Percentiles rank a stretch among this genome's conserved stretches.
Evolutionary conservation across 2,888 invertebrate species (phyloP).

Genomic region (Athalia cordata): DNA sequence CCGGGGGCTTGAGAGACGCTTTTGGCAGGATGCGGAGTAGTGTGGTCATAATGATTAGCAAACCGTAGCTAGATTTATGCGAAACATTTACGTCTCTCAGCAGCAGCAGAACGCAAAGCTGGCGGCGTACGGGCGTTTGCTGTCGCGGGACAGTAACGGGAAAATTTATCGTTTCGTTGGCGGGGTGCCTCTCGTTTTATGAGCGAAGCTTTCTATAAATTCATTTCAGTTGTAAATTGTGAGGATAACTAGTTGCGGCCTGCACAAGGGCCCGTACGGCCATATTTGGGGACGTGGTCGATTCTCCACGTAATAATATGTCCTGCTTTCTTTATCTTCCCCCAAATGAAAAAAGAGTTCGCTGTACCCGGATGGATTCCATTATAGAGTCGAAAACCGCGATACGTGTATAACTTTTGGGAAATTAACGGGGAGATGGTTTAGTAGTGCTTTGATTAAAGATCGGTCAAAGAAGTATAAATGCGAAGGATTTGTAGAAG

Average conservation of each 20-base stretch:
- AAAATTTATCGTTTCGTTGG: constrained; percentile 69
- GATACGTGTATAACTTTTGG: too few species aligned
- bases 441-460: constrained; percentile 27
- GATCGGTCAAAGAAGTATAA: neutral
- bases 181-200: constrained; percentile 54
- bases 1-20: neutral
- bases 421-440: too few species aligned
- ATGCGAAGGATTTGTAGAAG: too few species aligned
- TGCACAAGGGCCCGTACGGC: constrained; percentile 16
- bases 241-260: constrained; percentile 45
- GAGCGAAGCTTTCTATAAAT: constrained; percentile 65
- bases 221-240: constrained; percentile 67
- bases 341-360: neutral
- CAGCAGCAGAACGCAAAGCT: constrained; percentile 50
- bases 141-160: constrained; percentile 60
- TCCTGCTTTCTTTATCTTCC: neutral
- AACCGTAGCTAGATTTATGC: constrained; percentile 66
- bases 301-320: constrained; percentile 20
- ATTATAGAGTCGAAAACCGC: too few species aligned
- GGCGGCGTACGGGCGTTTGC: constrained; percentile 67
- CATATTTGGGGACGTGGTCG: constrained; percentile 19
- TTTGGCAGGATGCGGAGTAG: neutral
- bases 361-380: too few species aligned
- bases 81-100: constrained; percentile 62
- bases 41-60: constrained; percentile 17